phyloP scores from a whole-genome alignment of 2,797 vertebrate genomes.

The Spinus olivaceus region DNA sequence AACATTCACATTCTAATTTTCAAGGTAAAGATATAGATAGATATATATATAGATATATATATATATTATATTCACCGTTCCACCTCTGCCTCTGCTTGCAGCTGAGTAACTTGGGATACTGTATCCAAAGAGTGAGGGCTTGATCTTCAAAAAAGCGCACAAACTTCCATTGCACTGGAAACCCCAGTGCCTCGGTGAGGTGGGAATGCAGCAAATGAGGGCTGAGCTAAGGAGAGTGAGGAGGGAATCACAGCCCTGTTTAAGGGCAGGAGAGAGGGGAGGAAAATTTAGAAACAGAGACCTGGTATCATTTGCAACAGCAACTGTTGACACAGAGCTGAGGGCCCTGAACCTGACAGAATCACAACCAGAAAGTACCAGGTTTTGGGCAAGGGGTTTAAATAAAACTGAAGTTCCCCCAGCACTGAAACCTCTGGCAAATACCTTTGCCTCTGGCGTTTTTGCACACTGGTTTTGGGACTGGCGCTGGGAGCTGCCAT shows the following conservation, averaged over 20 bases:
- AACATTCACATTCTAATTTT: slow-evolving; percentile 60
- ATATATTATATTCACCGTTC: not conserved
- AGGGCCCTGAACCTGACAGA: rapidly evolving
- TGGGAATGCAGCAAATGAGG: not conserved
- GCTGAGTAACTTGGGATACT: not conserved
- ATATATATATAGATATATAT: not conserved
- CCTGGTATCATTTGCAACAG: not conserved
- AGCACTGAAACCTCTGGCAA: not conserved
- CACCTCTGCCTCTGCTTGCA: slow-evolving; percentile 12
- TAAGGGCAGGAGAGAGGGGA: not conserved
- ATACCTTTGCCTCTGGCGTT: not conserved
- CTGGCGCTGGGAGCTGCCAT: not conserved
- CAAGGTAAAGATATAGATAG: slow-evolving; percentile 28
- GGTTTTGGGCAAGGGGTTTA: not conserved
- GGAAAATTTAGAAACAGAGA: not conserved
- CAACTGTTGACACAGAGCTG: not conserved
- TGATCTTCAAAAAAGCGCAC: slow-evolving; percentile 10
- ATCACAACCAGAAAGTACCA: not conserved
- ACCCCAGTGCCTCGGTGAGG: slow-evolving; percentile 41
- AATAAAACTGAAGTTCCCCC: not conserved
- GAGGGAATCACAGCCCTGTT: rapidly evolving
- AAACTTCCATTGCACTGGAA: not conserved
- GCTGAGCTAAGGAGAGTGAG: not conserved
- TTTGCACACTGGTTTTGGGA: not conserved
- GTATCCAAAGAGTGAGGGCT: slow-evolving; percentile 44